phyloP scores from a whole-genome alignment of 2,113 vertebrate species.

The Hemiprocne comata region DNA sequence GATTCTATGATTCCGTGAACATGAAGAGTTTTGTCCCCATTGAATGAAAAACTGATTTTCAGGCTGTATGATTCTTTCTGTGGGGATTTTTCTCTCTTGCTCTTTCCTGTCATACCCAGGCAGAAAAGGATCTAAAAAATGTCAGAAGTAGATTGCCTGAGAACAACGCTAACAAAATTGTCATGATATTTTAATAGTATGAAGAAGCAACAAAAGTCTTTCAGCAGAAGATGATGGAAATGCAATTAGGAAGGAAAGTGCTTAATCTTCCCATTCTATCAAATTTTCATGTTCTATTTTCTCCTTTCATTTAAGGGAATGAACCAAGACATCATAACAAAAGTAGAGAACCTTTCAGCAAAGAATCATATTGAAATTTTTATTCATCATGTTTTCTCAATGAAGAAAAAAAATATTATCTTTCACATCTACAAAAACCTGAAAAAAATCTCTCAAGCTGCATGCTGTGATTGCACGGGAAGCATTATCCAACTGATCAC shows the following conservation, averaged over 20 bases:
- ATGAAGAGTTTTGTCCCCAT: background rate
- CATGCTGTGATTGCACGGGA: background rate
- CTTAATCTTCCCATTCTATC: background rate
- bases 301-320: background rate
- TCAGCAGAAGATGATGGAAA: background rate
- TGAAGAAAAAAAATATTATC: background rate
- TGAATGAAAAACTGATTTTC: background rate
- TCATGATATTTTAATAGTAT: background rate
- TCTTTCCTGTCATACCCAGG: background rate
- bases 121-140: background rate
- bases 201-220: background rate
- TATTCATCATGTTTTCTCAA: background rate
- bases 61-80: background rate
- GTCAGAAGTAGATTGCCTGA: background rate
- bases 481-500: background rate
- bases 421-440: background rate
- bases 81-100: background rate
- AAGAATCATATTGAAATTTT: background rate
- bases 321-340: background rate
- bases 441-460: background rate
- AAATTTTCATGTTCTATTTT: constrained; percentile 17
- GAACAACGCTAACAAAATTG: background rate
- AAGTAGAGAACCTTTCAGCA: background rate
- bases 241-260: background rate
- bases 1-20: background rate